A percentile compares a stretch with the other conserved stretches of the same genome.
These are phyloP conservation scores for Neofelis nebulosa DNA, from an alignment of 2,113 vertebrate species.

Conservation along the genomic window DNA sequence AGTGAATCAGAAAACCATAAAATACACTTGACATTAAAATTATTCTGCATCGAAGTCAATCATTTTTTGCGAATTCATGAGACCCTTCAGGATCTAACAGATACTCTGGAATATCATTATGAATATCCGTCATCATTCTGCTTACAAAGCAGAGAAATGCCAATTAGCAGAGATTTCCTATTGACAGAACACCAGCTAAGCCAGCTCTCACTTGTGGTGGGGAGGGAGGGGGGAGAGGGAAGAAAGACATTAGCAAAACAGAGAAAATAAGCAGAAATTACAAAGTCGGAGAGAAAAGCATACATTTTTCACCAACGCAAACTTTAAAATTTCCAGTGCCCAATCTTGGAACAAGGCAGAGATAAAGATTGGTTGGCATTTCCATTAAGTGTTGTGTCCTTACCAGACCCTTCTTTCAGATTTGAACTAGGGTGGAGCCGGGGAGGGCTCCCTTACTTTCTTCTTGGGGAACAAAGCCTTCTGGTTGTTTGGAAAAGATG, in stretches of 20 bases:
- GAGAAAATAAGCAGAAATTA: slow-evolving; percentile 39
- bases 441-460: background rate
- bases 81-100: slow-evolving; percentile 9
- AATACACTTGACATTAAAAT: slow-evolving; percentile 37
- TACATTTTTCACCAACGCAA: background rate
- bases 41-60: slow-evolving; percentile 45
- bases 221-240: background rate
- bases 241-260: slow-evolving; percentile 18
- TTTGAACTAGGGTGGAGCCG: background rate
- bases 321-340: background rate
- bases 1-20: slow-evolving; percentile 44
- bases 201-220: background rate
- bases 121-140: slow-evolving; percentile 44
- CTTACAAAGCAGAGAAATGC: slow-evolving; percentile 29
- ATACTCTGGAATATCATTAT: slow-evolving; percentile 33
- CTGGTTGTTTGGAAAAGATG: slow-evolving; percentile 49
- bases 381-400: background rate
- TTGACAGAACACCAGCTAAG: slow-evolving; percentile 10
- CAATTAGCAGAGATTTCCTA: slow-evolving; percentile 56
- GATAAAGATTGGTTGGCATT: background rate
- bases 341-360: background rate
- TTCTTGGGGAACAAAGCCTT: slow-evolving; percentile 36
- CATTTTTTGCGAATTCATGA: slow-evolving; percentile 40
- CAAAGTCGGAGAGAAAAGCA: background rate
- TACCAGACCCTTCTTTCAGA: background rate